A percentile compares a stretch with the other conserved stretches of the same genome.
Evolutionary conservation across 2,888 invertebrate species (phyloP).

Genomic region (Epistrophe grossulariae): DNA sequence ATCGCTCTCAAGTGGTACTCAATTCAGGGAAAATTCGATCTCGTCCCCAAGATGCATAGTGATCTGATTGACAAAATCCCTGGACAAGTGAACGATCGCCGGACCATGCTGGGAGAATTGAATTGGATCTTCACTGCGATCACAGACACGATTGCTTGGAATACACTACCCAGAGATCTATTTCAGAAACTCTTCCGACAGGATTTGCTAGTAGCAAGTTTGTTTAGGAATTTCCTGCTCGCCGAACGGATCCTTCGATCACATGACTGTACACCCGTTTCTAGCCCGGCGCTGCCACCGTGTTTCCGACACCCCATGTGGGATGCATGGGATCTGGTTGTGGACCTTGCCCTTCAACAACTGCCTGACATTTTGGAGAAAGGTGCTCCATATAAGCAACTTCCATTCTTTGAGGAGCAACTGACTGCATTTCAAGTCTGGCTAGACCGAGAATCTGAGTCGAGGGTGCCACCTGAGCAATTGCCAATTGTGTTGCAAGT

Average conservation of each 20-base stretch:
- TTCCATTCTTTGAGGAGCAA: slow-evolving; percentile 98
- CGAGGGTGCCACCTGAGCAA: slow-evolving; percentile 95
- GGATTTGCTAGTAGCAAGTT: slow-evolving; percentile 98
- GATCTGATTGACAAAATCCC: slow-evolving; percentile 98
- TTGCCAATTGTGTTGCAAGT: slow-evolving; percentile 98
- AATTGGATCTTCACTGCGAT: slow-evolving; percentile 99
- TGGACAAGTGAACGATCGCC: slow-evolving; percentile 95
- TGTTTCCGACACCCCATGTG: slow-evolving; percentile 96
- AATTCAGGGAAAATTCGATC: slow-evolving; percentile 90
- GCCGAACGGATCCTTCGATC: slow-evolving; percentile 98
- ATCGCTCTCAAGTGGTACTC: slow-evolving; percentile 98
- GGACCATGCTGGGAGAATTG: slow-evolving; percentile 98
- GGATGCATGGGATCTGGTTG: slow-evolving; percentile 98
- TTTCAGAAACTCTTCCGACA: slow-evolving; percentile 99
- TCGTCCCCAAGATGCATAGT: slow-evolving; percentile 92
- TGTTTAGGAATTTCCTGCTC: slow-evolving; percentile 98
- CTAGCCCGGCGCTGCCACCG: slow-evolving; percentile 94
- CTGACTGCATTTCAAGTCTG: slow-evolving; percentile 96
- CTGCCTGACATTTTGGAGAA: slow-evolving; percentile 90
- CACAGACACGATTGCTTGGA: slow-evolving; percentile 99
- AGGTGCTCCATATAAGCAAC: slow-evolving; percentile 87
- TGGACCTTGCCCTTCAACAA: slow-evolving; percentile 97
- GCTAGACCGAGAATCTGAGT: slow-evolving; percentile 86
- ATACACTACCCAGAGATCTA: slow-evolving; percentile 95
- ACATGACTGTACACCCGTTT: slow-evolving; percentile 98